phyloP scores from a whole-genome alignment of 2,113 vertebrate species.

The Psephotus haematonotus region DNA sequence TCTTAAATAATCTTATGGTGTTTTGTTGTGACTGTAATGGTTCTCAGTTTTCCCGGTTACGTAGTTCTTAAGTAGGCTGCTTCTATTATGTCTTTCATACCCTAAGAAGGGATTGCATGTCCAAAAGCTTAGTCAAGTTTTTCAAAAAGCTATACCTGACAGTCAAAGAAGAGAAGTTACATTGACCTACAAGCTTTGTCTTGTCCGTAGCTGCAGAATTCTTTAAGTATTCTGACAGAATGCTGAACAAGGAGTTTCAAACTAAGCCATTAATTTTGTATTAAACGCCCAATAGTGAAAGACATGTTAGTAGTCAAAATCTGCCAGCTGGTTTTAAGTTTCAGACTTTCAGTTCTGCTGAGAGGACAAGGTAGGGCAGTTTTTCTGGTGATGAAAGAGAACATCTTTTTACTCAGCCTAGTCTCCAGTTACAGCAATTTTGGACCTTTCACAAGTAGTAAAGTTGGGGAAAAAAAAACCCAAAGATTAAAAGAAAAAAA shows the following conservation, averaged over 20 bases:
- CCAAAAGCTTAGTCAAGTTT: not conserved
- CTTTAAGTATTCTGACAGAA: not conserved
- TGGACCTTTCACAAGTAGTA: not conserved
- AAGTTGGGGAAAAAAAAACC: rapidly evolving
- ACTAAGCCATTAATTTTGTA: not conserved
- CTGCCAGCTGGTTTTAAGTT: not conserved
- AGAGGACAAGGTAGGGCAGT: not conserved
- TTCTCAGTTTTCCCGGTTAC: not conserved
- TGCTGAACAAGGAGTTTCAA: not conserved
- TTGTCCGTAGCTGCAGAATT: not conserved
- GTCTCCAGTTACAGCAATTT: not conserved
- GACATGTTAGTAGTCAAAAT: not conserved
- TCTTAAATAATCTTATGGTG: not conserved
- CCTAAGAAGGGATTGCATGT: not conserved
- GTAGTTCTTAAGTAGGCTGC: not conserved
- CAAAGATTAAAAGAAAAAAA: not conserved
- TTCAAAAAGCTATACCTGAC: not conserved
- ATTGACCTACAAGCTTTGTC: not conserved
- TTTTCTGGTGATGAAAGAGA: not conserved
- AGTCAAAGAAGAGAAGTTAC: not conserved
- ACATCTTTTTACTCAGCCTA: not conserved
- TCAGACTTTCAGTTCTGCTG: not conserved
- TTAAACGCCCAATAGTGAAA: not conserved
- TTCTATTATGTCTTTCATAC: not conserved
- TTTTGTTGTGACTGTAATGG: not conserved